Percentiles rank a stretch among this genome's conserved stretches.
These are phyloP conservation scores for Sorex fumeus DNA, from an alignment of 2,113 vertebrate genomes.

Conservation along the genomic window DNA sequence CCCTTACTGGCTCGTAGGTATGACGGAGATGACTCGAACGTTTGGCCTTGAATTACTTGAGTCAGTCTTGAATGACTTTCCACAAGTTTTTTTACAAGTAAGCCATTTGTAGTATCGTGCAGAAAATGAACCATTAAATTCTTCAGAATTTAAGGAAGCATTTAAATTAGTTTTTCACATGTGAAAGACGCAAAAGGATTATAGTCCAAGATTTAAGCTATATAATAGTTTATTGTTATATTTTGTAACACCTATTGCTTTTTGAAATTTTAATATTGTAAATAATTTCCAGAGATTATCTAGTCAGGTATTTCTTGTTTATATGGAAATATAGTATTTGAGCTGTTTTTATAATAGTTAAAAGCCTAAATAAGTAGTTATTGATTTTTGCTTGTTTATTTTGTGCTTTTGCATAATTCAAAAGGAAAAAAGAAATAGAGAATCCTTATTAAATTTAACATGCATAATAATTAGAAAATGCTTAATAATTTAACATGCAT, in stretches of 20 bases:
- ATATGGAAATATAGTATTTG: background rate
- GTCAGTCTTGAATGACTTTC: constrained; percentile 98
- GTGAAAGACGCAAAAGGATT: constrained; percentile 23
- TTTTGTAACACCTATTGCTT: background rate
- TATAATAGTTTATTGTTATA: background rate
- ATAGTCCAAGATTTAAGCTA: background rate
- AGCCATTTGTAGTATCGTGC: constrained; percentile 65
- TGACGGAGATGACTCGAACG: constrained; percentile 99
- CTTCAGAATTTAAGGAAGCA: constrained; percentile 39
- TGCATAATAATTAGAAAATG: background rate
- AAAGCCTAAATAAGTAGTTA: background rate
- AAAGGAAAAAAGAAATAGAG: background rate
- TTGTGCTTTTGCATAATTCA: constrained; percentile 1
- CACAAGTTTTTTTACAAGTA: constrained; percentile 96
- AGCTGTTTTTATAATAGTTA: constrained; percentile 40
- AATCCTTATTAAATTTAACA: constrained; percentile 9
- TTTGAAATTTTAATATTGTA: constrained; percentile 58
- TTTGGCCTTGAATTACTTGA: constrained; percentile 98
- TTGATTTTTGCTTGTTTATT: constrained; percentile 27
- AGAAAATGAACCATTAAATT: constrained; percentile 58
- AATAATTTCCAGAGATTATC: background rate
- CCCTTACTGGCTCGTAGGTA: constrained; percentile 98
- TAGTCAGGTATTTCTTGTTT: background rate
- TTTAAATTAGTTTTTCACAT: background rate
- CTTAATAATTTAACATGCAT: background rate